Evolutionary conservation across 1,140 invertebrate genomes (phyloP), one percentile per base, ranked within the genome.

Genomic region (Drosophila cardini): DNA sequence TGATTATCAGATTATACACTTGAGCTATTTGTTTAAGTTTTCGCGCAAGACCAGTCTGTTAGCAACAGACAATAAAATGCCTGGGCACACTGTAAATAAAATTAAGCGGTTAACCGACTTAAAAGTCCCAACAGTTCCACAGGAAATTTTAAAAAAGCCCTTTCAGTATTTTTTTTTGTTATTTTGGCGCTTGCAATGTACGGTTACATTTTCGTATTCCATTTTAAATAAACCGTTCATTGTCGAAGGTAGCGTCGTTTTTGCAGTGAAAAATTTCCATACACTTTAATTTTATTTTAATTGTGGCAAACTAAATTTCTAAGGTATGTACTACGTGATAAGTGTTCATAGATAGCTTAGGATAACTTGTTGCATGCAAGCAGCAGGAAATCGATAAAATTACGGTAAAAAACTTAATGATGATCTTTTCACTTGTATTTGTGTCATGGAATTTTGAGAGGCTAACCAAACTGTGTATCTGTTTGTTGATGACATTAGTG

Each of bases 181-280:
- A 26, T 58, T 43, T 53, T 46, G 9, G 1, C 38, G 21, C 10
- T 11, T 8, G 13, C 1, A 2, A 0, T 1, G 2, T 52, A 52
- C 70, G 63, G 70, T 15, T 64, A 72, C 70, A 58, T 38, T 60
- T 10, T 2, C 4, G 1, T 6, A 9, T 45, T 45, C 70, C 71
- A 73, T 73, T 73, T 73, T 68, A 73, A 73, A 73, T 73, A 73
- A 73, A 73, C 71, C 71, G 71, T 73, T 73, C 71, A 69, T 61
- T 73, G 32, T n/a, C 38, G 15, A 61, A 73, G 71, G 71, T 69
- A 21, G 64, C 64, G 64, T 68, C 71, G 42, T 62, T 69, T 55
- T 38, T 30, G 34, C 64, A 42, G 63, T 61, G 45, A 38, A 40
- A 46, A 55, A 38, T 56, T 34, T 21, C 13, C 5, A 38, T 43